Evolutionary conservation across 2,797 vertebrate genomes (phyloP).

Genomic region (Argya squamiceps): DNA sequence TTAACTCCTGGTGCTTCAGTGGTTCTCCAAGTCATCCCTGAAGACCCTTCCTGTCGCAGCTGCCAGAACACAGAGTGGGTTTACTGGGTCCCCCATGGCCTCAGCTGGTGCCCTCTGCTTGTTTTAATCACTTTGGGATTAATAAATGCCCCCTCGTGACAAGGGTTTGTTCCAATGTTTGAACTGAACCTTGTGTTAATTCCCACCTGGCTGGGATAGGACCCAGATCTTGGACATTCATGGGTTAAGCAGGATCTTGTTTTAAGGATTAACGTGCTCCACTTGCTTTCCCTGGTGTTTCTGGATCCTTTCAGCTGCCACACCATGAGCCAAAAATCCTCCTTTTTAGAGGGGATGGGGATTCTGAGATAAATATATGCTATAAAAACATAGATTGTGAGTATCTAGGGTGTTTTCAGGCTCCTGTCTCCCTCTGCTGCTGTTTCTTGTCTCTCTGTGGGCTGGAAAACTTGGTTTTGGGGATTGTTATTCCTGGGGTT

Average conservation of each 20-base stretch:
- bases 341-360: background rate
- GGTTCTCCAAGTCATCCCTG: accelerated
- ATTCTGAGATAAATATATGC: accelerated
- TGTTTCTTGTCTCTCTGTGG: accelerated
- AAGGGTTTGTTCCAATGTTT: background rate
- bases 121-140: background rate
- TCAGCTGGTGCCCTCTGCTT: accelerated
- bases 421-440: accelerated
- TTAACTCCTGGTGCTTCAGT: background rate
- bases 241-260: accelerated
- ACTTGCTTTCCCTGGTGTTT: background rate
- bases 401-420: background rate
- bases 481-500: background rate
- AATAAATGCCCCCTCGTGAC: accelerated
- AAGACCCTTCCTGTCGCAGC: accelerated
- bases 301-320: background rate
- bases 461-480: background rate
- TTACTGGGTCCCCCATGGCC: background rate
- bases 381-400: background rate
- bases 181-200: background rate
- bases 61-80: accelerated
- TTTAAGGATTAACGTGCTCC: background rate
- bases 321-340: accelerated
- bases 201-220: background rate
- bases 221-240: background rate